These are phyloP conservation scores for Maconellicoccus hirsutus DNA, from an alignment of 1,140 invertebrate species.

Conservation along the genomic window DNA sequence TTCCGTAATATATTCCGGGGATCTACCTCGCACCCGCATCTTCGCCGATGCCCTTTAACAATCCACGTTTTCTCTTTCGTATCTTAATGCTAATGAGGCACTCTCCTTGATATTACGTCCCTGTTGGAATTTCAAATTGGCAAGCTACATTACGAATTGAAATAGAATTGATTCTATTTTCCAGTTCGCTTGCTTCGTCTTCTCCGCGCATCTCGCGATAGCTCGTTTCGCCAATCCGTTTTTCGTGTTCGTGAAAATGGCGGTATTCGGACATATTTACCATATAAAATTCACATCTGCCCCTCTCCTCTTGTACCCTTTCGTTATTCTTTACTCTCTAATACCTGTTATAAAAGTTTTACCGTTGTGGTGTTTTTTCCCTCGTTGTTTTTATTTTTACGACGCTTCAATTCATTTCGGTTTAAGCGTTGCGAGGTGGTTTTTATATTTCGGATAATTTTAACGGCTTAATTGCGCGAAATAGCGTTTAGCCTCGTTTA, in stretches of 20 bases:
- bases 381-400: neutral
- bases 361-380: neutral
- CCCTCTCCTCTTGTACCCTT: too few relatives aligned
- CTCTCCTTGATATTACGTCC: constrained; percentile 21
- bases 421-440: neutral
- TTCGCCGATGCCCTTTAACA: neutral
- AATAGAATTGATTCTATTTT: constrained; percentile 22
- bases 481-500: too few relatives aligned
- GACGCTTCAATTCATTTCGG: neutral
- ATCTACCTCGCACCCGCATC: neutral
- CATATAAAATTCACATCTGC: too few relatives aligned
- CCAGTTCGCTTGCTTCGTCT: neutral
- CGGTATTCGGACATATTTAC: too few relatives aligned
- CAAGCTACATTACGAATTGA: constrained; percentile 21
- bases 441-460: neutral
- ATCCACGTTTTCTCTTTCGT: neutral
- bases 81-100: constrained; percentile 20
- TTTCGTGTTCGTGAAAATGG: too few relatives aligned
- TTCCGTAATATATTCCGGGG: neutral
- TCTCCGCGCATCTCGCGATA: too few relatives aligned
- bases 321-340: too few relatives aligned
- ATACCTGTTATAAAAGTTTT: neutral
- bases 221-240: too few relatives aligned
- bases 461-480: too few relatives aligned
- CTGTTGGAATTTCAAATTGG: constrained; percentile 22